A percentile compares a stretch with the other conserved stretches of the same genome.
These are phyloP conservation scores for Tachysurus vachellii DNA, from an alignment of 2,113 vertebrate genomes.

Conservation along the genomic window DNA sequence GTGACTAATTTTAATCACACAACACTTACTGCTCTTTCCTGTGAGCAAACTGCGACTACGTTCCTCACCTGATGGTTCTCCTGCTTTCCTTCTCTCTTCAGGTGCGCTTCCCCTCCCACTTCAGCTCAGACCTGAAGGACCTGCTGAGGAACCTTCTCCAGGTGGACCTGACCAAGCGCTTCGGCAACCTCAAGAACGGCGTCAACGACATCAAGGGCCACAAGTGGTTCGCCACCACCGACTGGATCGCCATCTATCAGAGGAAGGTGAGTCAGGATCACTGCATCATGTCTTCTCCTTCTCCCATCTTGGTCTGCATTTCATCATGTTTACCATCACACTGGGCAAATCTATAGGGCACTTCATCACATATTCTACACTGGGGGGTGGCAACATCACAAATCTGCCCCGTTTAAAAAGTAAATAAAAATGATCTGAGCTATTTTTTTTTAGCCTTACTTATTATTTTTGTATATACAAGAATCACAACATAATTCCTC, in stretches of 20 bases:
- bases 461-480: background rate
- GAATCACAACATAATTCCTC: background rate
- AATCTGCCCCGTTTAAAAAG: background rate
- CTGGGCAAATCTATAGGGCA: background rate
- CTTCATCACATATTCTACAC: background rate
- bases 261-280: conserved; percentile 75
- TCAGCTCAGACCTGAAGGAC: conserved; percentile 92
- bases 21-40: too few species aligned
- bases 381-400: background rate
- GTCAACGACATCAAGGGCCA: conserved; percentile 94
- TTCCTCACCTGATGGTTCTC: background rate
- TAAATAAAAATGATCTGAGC: background rate
- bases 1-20: background rate
- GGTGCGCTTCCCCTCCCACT: conserved; percentile 92
- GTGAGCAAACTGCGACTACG: background rate
- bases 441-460: background rate
- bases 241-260: conserved; percentile 96
- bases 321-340: too few species aligned
- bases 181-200: conserved; percentile 91
- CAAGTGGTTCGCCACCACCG: conserved; percentile 92
- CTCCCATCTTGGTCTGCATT: background rate
- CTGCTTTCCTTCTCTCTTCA: conserved; percentile 41
- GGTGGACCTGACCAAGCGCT: conserved; percentile 93
- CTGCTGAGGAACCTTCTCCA: conserved; percentile 89
- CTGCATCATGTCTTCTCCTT: background rate